Evolutionary conservation across 2,113 vertebrate genomes (phyloP).

Genomic region (Coregonus clupeaformis): DNA sequence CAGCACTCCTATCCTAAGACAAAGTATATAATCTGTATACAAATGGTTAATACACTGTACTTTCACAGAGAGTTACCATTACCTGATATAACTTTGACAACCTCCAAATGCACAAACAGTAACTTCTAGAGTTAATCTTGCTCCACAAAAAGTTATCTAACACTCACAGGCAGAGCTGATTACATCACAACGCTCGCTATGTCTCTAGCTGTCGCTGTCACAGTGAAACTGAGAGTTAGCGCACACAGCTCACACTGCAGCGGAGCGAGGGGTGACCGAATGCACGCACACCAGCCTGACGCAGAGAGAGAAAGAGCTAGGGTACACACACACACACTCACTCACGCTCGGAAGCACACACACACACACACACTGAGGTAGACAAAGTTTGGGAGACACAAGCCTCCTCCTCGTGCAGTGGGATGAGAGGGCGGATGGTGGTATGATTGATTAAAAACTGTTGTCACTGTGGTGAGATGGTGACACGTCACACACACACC

Average conservation of each 20-base stretch:
- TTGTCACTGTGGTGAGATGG: no score
- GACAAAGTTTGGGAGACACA: no score
- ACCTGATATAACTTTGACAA: no score
- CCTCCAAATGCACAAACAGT: conserved; percentile 9
- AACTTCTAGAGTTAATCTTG: conserved; percentile 16
- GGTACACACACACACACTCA: neutral
- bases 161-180: conserved; percentile 32
- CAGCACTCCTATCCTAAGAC: conserved; percentile 37
- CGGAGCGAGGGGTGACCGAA: no score
- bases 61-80: no score
- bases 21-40: conserved; percentile 26
- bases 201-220: no score
- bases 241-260: conserved; percentile 23
- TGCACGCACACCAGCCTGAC: no score
- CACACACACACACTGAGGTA: neutral
- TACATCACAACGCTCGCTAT: conserved; percentile 27
- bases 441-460: neutral
- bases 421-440: neutral
- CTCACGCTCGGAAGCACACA: neutral
- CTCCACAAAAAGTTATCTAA: conserved; percentile 18
- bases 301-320: no score
- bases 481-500: neutral
- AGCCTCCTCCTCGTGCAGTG: neutral
- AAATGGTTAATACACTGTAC: neutral
- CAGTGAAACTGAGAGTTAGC: no score